A percentile compares a stretch with the other conserved stretches of the same genome.
Evolutionary conservation across 2,113 vertebrate species (phyloP).

Genomic region (Siniperca chuatsi): DNA sequence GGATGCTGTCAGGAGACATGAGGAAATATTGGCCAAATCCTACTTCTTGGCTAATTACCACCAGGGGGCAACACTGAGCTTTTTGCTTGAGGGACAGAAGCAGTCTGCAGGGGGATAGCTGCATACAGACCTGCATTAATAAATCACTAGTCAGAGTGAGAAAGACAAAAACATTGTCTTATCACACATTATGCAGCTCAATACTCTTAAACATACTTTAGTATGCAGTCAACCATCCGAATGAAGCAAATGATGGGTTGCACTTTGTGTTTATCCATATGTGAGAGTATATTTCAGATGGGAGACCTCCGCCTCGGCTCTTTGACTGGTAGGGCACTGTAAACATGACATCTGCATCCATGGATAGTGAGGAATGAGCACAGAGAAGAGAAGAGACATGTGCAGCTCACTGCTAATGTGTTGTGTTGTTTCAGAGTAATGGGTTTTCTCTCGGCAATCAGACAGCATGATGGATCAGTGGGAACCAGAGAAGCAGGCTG

Average conservation of each 20-base stretch:
- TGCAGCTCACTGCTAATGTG: constrained; percentile 67
- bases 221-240: background rate
- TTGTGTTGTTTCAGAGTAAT: constrained; percentile 73
- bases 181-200: constrained; percentile 31
- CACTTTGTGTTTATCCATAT: constrained; percentile 11
- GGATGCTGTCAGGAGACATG: constrained; percentile 36
- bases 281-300: background rate
- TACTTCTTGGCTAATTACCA: constrained; percentile 59
- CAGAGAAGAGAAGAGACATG: constrained; percentile 49
- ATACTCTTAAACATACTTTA: background rate
- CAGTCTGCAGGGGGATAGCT: constrained; percentile 70
- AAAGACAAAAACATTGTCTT: constrained; percentile 58
- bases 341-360: constrained; percentile 49
- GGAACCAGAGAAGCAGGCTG: constrained; percentile 65
- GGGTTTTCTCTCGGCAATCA: constrained; percentile 65
- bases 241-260: background rate
- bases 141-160: constrained; percentile 75
- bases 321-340: constrained; percentile 26
- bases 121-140: constrained; percentile 82
- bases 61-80: constrained; percentile 78
- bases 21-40: constrained; percentile 31
- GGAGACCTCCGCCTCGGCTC: background rate
- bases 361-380: constrained; percentile 45
- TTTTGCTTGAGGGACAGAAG: constrained; percentile 52
- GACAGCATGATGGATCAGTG: constrained; percentile 79